Evolutionary conservation across 1,140 invertebrate genomes (phyloP).

Genomic region (Orchestia grillus): DNA sequence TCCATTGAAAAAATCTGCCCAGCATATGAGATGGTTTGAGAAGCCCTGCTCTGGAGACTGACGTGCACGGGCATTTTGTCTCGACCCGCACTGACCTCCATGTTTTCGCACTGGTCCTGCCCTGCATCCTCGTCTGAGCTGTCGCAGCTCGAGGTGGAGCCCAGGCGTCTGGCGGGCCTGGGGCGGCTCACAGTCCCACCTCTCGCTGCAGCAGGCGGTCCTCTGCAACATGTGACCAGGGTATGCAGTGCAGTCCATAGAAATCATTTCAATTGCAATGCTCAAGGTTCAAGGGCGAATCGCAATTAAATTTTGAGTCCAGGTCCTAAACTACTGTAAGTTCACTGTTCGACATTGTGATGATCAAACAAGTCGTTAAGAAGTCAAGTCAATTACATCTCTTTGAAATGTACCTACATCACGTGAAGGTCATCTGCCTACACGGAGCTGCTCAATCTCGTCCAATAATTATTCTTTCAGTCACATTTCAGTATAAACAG

Average conservation of each 20-base stretch:
- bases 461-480: too few relatives aligned
- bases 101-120: not conserved
- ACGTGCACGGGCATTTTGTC: not conserved
- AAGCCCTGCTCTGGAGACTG: not conserved
- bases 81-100: not conserved
- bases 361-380: too few relatives aligned
- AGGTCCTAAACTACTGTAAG: too few relatives aligned
- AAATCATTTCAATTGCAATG: not conserved
- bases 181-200: not conserved
- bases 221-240: not conserved
- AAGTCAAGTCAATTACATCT: too few relatives aligned
- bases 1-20: too few relatives aligned
- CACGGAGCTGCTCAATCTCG: too few relatives aligned
- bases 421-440: too few relatives aligned
- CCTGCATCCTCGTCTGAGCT: not conserved
- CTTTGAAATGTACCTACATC: too few relatives aligned
- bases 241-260: not conserved
- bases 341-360: too few relatives aligned
- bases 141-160: constrained; percentile 32
- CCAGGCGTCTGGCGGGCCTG: not conserved
- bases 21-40: not conserved
- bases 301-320: too few relatives aligned
- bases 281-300: not conserved
- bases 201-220: not conserved
- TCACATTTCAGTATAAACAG: too few relatives aligned